Percentiles rank a stretch among this genome's conserved stretches.
Conservation (phyloP, 2,888 invertebrate species). For the Lithophane socia region DNA sequence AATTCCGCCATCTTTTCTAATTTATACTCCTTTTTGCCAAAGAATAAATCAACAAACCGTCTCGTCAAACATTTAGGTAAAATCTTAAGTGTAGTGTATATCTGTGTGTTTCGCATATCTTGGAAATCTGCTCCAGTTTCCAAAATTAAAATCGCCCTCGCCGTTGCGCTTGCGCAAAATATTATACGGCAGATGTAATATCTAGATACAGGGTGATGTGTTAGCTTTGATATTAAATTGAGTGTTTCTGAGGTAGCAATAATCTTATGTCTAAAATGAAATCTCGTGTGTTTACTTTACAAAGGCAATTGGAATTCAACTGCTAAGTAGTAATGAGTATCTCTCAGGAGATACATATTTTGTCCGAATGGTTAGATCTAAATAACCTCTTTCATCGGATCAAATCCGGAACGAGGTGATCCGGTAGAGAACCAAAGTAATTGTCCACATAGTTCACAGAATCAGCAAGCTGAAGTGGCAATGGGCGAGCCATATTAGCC, state of each 20-base stretch:
- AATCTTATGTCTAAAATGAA: background rate
- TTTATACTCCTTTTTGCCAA: background rate
- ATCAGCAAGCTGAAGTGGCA: too few species aligned
- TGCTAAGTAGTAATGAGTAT: background rate
- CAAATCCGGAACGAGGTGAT: too few species aligned
- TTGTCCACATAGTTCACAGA: too few species aligned
- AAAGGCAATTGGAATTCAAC: slow-evolving; percentile 8
- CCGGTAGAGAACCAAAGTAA: too few species aligned
- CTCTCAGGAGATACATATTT: background rate
- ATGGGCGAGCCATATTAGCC: too few species aligned
- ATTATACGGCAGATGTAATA: slow-evolving; percentile 70
- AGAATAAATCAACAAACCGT: background rate
- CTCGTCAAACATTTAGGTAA: slow-evolving; percentile 24
- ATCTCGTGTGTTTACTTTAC: slow-evolving; percentile 15
- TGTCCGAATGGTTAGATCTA: background rate
- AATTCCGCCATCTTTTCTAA: background rate
- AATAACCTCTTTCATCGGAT: background rate
- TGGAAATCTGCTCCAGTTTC: slow-evolving; percentile 81
- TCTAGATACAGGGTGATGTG: slow-evolving; percentile 65
- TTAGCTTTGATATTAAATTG: slow-evolving; percentile 41
- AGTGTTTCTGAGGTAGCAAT: slow-evolving; percentile 21
- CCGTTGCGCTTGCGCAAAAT: slow-evolving; percentile 75
- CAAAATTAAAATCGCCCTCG: slow-evolving; percentile 78
- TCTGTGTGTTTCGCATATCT: slow-evolving; percentile 65
- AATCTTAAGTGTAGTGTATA: slow-evolving; percentile 27